A percentile compares a stretch with the other conserved stretches of the same genome.
Conservation (phyloP, 2,888 invertebrate species). For the Orthonevra nobilis region DNA sequence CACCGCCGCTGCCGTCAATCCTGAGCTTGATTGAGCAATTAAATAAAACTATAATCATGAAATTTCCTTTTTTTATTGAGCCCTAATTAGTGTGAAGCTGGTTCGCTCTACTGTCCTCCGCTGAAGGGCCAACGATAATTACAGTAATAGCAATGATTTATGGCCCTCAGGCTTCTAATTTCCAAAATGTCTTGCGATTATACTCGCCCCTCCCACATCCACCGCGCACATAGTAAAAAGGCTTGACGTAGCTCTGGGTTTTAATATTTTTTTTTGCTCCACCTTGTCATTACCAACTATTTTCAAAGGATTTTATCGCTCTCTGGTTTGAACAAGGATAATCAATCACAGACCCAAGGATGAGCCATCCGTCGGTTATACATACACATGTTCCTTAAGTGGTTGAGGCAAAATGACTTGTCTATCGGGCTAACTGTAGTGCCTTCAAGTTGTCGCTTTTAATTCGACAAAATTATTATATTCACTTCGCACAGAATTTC, state of each 20-base stretch:
- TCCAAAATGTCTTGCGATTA: constrained; percentile 60
- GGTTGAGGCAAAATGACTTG: constrained; percentile 13
- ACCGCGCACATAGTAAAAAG: too few species aligned
- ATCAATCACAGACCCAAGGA: constrained; percentile 64
- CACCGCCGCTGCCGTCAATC: neutral
- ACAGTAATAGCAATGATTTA: constrained; percentile 68
- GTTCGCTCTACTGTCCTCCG: constrained; percentile 4
- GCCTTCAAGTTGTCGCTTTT: constrained; percentile 45
- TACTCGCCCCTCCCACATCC: constrained; percentile 46
- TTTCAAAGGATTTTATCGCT: constrained; percentile 53
- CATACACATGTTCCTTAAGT: too few species aligned
- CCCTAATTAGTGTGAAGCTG: constrained; percentile 57
- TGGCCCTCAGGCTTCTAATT: constrained; percentile 44
- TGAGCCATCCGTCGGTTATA: constrained; percentile 45
- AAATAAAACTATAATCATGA: constrained; percentile 65
- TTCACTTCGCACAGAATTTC: constrained; percentile 64
- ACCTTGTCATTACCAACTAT: constrained; percentile 63
- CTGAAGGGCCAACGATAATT: constrained; percentile 61
- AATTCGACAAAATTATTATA: constrained; percentile 66
- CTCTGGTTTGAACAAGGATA: constrained; percentile 35
- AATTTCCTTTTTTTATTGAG: constrained; percentile 47
- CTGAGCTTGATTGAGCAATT: constrained; percentile 56
- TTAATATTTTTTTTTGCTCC: constrained; percentile 21
- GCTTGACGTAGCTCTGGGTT: constrained; percentile 16
- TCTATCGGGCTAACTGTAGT: constrained; percentile 39